Conservation (phyloP, 2,113 vertebrate genomes). For the Cochlearius cochlearius region DNA sequence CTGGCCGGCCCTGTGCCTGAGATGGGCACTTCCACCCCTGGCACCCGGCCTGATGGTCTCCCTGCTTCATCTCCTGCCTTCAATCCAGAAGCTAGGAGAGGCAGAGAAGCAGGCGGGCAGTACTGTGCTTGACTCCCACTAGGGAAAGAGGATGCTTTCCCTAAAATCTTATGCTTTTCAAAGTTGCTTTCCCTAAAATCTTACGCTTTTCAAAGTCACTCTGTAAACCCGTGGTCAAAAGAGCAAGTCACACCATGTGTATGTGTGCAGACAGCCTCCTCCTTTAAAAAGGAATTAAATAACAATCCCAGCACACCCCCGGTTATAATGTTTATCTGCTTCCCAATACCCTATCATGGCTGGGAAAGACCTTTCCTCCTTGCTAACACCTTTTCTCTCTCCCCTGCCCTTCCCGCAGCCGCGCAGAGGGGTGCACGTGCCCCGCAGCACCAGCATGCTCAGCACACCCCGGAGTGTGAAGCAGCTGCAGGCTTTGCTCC, state of each 20-base stretch:
- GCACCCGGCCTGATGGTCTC: not conserved
- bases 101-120: not conserved
- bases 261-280: not conserved
- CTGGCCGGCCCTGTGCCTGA: not conserved
- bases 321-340: not conserved
- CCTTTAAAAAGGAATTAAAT: not conserved
- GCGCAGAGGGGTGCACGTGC: accelerated
- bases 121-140: not conserved
- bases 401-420: not conserved
- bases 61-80: not conserved
- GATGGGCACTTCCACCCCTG: not conserved
- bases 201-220: not conserved
- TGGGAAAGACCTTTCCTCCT: not conserved
- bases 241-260: not conserved
- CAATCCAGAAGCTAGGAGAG: not conserved
- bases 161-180: not conserved
- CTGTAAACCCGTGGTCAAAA: not conserved
- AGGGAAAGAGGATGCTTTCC: not conserved
- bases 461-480: not conserved
- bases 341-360: not conserved
- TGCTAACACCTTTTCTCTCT: not conserved
- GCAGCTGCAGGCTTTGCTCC: not conserved
- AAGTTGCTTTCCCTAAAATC: not conserved
- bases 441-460: not conserved
- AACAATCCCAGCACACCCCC: not conserved